These are phyloP conservation scores for Pelobates fuscus DNA, from an alignment of 2,113 vertebrate genomes.

Conservation along the genomic window DNA sequence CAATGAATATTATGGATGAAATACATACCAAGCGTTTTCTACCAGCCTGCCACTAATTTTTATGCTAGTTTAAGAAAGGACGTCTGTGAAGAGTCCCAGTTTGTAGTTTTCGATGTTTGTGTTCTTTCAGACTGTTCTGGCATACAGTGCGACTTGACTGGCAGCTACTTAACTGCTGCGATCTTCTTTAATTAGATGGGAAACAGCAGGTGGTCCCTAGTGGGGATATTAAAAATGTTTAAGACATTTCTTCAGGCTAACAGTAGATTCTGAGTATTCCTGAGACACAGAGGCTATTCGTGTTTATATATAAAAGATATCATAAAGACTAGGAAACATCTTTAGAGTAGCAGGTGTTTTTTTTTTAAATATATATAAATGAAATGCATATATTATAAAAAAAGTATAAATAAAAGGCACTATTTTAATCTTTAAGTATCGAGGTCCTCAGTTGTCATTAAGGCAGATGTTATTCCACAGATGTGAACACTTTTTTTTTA, in stretches of 20 bases:
- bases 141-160: not conserved
- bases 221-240: constrained; percentile 21
- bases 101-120: not conserved
- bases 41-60: no score
- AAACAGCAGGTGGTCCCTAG: constrained; percentile 25
- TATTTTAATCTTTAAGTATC: not conserved
- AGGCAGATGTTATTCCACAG: not conserved
- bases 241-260: constrained; percentile 25
- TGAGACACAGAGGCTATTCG: not conserved
- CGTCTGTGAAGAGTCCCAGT: not conserved
- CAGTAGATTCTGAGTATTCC: not conserved
- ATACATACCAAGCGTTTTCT: no score
- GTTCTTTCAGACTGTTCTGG: not conserved
- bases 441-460: not conserved
- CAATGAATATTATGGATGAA: no score
- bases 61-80: not conserved
- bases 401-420: not conserved
- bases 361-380: not conserved
- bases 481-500: not conserved
- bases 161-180: not conserved
- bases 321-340: not conserved
- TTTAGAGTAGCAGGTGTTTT: not conserved
- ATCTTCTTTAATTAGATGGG: constrained; percentile 36
- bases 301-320: constrained; percentile 21
- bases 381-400: not conserved